Evolutionary conservation across 1,140 invertebrate species (phyloP).

Genomic region (Drosophila punjabiensis): DNA sequence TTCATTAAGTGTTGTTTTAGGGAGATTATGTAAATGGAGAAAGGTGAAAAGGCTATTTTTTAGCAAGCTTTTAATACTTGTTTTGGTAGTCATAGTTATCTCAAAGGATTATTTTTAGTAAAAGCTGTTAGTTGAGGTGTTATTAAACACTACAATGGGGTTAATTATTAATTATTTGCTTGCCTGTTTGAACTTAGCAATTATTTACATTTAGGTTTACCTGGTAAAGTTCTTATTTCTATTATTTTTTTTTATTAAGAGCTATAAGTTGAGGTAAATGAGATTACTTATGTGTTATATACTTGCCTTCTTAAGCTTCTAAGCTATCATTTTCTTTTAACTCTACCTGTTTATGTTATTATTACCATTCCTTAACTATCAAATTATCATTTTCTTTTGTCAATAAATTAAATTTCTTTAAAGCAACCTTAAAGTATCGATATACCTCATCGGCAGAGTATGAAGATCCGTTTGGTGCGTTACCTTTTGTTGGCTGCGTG

Average conservation of each 20-base stretch:
- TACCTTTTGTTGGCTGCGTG: conserved; percentile 10
- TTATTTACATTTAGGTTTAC: not conserved
- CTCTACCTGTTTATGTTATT: no score
- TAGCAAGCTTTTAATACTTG: no score
- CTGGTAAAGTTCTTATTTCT: no score
- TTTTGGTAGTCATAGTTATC: not conserved
- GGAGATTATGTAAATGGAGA: not conserved
- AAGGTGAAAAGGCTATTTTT: not conserved
- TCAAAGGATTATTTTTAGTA: no score
- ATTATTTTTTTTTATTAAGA: no score
- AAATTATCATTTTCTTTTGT: not conserved
- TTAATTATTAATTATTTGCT: not conserved
- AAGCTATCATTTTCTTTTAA: no score
- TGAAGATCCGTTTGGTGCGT: conserved; percentile 20
- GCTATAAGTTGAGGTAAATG: no score
- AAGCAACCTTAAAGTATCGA: not conserved
- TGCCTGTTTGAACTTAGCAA: not conserved
- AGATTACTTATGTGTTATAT: no score
- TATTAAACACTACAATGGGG: not conserved
- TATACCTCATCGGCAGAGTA: conserved; percentile 6
- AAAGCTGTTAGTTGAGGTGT: no score
- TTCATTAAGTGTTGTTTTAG: not conserved
- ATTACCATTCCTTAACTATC: no score
- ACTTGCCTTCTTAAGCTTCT: no score
- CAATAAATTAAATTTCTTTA: not conserved